Percentiles rank a stretch among this genome's conserved stretches.
These are phyloP conservation scores for Sweltsa coloradensis DNA, from an alignment of 1,140 invertebrate species.

Conservation along the genomic window DNA sequence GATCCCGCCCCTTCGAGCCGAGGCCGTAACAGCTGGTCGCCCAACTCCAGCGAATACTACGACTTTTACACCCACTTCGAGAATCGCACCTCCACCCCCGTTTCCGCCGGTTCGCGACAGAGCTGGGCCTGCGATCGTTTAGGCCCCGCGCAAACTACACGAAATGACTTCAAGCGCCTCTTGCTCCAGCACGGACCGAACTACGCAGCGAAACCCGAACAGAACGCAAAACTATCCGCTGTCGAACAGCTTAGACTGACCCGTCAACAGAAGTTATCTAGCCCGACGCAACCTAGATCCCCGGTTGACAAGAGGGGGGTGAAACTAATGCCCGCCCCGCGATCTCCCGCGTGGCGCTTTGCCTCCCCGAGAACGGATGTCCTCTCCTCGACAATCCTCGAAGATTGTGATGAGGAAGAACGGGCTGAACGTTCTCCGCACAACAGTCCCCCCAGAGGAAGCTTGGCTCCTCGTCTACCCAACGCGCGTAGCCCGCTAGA, in stretches of 20 bases:
- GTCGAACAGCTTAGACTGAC: constrained; percentile 69
- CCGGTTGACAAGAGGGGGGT: constrained; percentile 40
- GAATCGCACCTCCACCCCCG: constrained; percentile 18
- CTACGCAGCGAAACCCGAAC: constrained; percentile 36
- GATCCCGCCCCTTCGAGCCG: constrained; percentile 30
- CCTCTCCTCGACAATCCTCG: constrained; percentile 71
- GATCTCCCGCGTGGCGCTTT: constrained; percentile 50
- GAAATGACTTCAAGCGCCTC: constrained; percentile 64
- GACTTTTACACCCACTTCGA: constrained; percentile 24
- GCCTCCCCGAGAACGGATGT: constrained; percentile 63
- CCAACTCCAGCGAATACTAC: constrained; percentile 31
- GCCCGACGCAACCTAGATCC: constrained; percentile 22
- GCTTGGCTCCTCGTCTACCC: background rate
- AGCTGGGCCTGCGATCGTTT: constrained; percentile 40
- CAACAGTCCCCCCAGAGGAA: background rate
- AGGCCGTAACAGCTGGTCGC: constrained; percentile 38
- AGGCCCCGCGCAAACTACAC: constrained; percentile 27
- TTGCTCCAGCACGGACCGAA: constrained; percentile 53
- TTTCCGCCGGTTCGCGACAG: constrained; percentile 22
- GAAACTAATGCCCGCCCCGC: constrained; percentile 52
- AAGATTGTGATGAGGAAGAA: constrained; percentile 63
- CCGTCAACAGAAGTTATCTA: constrained; percentile 25
- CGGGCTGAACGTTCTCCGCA: constrained; percentile 12
- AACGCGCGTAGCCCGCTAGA: too few relatives aligned
- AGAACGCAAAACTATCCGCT: constrained; percentile 53